Conservation (phyloP, 2,888 invertebrate genomes). For the Exocentrus adspersus region DNA sequence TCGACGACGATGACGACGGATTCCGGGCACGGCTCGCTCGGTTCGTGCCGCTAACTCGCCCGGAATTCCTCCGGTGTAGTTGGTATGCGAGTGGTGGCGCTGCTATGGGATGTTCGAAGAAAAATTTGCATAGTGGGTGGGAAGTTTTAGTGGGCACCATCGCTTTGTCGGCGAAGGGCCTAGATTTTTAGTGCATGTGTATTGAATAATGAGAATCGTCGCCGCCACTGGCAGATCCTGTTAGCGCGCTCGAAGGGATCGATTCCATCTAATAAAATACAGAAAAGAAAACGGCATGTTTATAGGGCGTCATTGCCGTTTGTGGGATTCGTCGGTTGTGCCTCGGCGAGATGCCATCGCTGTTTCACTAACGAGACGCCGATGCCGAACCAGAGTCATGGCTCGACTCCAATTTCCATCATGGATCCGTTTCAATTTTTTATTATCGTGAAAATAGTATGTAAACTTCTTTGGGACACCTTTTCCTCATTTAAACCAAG, state of each 20-base stretch:
- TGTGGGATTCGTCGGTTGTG: slow-evolving; percentile 37
- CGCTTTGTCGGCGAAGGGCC: too few relatives aligned
- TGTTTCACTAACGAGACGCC: slow-evolving; percentile 33
- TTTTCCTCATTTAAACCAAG: too few relatives aligned
- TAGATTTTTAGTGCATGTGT: too few relatives aligned
- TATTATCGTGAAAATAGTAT: too few relatives aligned
- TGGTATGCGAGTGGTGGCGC: background rate
- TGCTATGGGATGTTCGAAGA: background rate
- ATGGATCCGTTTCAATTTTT: background rate
- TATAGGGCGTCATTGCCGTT: slow-evolving; percentile 45
- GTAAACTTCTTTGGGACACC: too few relatives aligned
- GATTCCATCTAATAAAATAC: slow-evolving; percentile 52
- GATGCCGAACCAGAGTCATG: slow-evolving; percentile 18
- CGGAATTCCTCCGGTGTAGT: slow-evolving; percentile 35
- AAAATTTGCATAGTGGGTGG: too few relatives aligned
- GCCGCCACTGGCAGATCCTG: slow-evolving; percentile 43
- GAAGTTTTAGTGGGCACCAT: too few relatives aligned
- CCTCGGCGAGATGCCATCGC: slow-evolving; percentile 37
- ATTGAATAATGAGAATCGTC: slow-evolving; percentile 22
- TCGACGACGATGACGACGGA: slow-evolving; percentile 26
- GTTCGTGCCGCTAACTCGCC: slow-evolving; percentile 45
- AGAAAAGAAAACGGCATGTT: slow-evolving; percentile 51
- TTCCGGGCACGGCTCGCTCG: slow-evolving; percentile 39
- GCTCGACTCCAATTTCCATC: slow-evolving; percentile 24
- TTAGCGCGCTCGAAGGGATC: slow-evolving; percentile 49